A percentile compares a stretch with the other conserved stretches of the same genome.
These are phyloP conservation scores for Tetragonula carbonaria DNA, from an alignment of 2,888 invertebrate species.

Conservation along the genomic window DNA sequence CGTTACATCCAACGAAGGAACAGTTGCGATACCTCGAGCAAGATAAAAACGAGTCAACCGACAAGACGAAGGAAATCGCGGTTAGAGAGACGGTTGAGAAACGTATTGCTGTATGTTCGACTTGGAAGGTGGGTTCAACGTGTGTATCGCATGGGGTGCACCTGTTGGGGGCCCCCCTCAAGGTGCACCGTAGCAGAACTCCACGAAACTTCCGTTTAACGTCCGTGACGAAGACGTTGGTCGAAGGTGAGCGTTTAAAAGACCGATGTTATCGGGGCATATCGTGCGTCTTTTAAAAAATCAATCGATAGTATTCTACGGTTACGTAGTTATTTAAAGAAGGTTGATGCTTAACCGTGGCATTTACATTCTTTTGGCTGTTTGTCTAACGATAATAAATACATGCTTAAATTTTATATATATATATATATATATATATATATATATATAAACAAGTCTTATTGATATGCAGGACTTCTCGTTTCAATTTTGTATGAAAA, in stretches of 20 bases:
- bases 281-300: conserved; percentile 45
- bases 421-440: no score
- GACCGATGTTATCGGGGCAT: conserved; percentile 40
- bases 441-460: no score
- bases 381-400: no score
- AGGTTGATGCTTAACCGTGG: not conserved
- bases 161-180: conserved; percentile 75
- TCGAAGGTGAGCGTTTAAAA: conserved; percentile 71
- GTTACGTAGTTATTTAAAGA: not conserved
- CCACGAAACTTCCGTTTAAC: conserved; percentile 31
- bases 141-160: conserved; percentile 62
- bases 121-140: conserved; percentile 15
- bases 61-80: conserved; percentile 30
- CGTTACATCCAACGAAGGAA: conserved; percentile 46
- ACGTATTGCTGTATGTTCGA: conserved; percentile 37
- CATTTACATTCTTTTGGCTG: no score
- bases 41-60: conserved; percentile 55
- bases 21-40: conserved; percentile 42
- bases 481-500: no score
- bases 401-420: no score
- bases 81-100: conserved; percentile 56
- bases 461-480: no score
- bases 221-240: conserved; percentile 76
- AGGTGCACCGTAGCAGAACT: conserved; percentile 53
- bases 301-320: conserved; percentile 34